Conservation (phyloP, 35 echinoderm and acorn worm species). For the Apostichopus japonicus region DNA sequence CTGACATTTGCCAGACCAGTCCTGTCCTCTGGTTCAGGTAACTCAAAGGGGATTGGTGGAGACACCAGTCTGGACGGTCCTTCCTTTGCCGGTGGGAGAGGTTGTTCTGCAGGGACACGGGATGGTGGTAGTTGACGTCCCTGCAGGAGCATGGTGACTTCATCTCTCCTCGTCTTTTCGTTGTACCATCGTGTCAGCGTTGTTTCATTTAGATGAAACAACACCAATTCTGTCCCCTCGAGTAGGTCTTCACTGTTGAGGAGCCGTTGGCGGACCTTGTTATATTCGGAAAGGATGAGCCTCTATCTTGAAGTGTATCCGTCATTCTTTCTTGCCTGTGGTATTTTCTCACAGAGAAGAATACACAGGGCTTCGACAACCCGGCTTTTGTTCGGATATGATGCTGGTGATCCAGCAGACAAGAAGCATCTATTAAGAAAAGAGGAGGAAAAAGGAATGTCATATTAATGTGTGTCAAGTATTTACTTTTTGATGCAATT, state of each 20-base stretch:
- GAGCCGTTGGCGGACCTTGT: not conserved
- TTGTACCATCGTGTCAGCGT: slow-evolving; percentile 1
- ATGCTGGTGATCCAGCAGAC: slow-evolving; percentile 4
- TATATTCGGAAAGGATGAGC: slow-evolving; percentile 15
- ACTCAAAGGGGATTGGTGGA: not conserved
- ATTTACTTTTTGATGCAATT: not conserved
- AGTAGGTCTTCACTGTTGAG: slow-evolving; percentile 2
- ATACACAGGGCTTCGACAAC: slow-evolving; percentile 12
- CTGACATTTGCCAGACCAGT: not conserved
- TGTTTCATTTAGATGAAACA: slow-evolving; percentile 7
- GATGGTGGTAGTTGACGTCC: slow-evolving; percentile 2
- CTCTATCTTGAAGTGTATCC: not conserved
- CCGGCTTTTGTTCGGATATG: not conserved
- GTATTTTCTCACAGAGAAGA: not conserved
- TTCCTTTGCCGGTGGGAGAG: not conserved
- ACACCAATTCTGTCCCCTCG: not conserved
- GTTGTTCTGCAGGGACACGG: not conserved
- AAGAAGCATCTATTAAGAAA: slow-evolving; percentile 30
- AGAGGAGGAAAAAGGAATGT: not conserved
- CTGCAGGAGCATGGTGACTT: not conserved
- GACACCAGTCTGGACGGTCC: not conserved
- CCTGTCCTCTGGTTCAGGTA: slow-evolving; percentile 8
- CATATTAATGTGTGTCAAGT: not conserved
- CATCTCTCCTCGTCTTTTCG: slow-evolving; percentile 1
- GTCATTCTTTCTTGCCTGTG: not conserved